Evolutionary conservation across 2,113 vertebrate genomes (phyloP).

Genomic region (Thryonomys swinderianus): DNA sequence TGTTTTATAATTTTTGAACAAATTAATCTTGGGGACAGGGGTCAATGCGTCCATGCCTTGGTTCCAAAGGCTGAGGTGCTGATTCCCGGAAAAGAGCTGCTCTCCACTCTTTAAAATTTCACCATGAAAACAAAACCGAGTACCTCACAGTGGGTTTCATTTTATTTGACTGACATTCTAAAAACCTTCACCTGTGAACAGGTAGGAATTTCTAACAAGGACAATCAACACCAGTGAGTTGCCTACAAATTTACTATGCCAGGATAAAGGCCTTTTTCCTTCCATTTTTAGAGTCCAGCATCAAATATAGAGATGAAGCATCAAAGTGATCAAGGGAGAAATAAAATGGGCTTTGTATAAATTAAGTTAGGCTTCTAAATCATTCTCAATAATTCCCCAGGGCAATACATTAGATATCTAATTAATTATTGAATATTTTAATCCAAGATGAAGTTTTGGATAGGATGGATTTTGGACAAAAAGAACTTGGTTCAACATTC

Average conservation of each 20-base stretch:
- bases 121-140: background rate
- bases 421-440: slow-evolving; percentile 65
- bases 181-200: background rate
- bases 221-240: background rate
- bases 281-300: background rate
- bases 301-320: slow-evolving; percentile 24
- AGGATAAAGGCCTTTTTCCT: background rate
- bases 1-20: slow-evolving; percentile 23
- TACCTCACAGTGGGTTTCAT: background rate
- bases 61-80: background rate
- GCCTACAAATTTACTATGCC: background rate
- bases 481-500: slow-evolving; percentile 39
- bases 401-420: slow-evolving; percentile 23
- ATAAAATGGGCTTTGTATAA: slow-evolving; percentile 39
- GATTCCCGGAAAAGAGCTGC: background rate
- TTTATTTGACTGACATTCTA: background rate
- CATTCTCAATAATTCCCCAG: slow-evolving; percentile 26
- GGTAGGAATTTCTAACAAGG: background rate
- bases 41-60: background rate
- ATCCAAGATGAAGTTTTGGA: slow-evolving; percentile 16
- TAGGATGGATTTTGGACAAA: background rate
- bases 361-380: slow-evolving; percentile 36
- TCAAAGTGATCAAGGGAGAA: background rate
- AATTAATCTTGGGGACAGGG: background rate
- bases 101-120: background rate